Evolutionary conservation across 92 coral and sea anemone genomes (phyloP).

Genomic region (Bergia puertoricense): DNA sequence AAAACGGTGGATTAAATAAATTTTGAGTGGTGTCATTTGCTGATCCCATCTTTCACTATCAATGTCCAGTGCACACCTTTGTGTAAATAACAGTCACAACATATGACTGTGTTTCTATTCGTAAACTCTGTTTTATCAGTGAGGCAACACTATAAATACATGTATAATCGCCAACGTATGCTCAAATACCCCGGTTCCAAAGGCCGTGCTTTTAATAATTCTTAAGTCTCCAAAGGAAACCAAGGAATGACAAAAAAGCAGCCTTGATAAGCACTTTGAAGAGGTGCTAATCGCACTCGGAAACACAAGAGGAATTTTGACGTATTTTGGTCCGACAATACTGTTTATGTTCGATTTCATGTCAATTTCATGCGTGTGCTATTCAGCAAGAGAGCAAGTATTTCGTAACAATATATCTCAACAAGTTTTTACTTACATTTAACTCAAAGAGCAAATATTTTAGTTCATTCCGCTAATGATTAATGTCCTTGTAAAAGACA

Average conservation of each 20-base stretch:
- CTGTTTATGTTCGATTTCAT: slow-evolving; percentile 6
- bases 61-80: not conserved
- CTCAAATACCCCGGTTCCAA: not conserved
- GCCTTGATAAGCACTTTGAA: not conserved
- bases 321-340: not conserved
- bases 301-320: slow-evolving; percentile 28
- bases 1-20: not conserved
- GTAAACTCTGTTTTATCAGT: not conserved
- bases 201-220: not conserved
- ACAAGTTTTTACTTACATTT: not conserved
- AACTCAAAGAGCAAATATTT: not conserved
- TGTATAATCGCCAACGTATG: not conserved
- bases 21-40: not conserved
- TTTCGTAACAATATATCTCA: not conserved
- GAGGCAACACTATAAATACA: no score
- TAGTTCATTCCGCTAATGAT: not conserved
- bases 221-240: not conserved
- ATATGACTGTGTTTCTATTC: not conserved
- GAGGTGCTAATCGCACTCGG: slow-evolving; percentile 41
- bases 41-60: not conserved
- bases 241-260: not conserved
- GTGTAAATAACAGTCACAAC: not conserved
- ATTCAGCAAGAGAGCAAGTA: not conserved
- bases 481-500: not conserved
- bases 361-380: slow-evolving; percentile 13